These are phyloP conservation scores for Rutpela maculata DNA, from an alignment of 2,888 invertebrate species.

Conservation along the genomic window DNA sequence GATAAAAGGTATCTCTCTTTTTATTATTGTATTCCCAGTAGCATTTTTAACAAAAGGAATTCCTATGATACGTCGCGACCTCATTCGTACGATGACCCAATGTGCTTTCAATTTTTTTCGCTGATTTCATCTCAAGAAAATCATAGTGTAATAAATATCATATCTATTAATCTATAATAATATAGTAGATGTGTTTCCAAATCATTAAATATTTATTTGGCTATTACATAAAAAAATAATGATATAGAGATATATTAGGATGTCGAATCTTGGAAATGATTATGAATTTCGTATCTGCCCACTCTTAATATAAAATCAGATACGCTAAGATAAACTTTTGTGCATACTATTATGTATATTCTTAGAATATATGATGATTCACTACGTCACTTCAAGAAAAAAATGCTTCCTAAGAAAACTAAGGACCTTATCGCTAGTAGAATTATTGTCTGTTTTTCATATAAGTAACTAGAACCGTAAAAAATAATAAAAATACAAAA, in stretches of 20 bases:
- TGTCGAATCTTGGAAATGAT: conserved; percentile 3
- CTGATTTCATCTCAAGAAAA: neutral
- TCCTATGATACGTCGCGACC: conserved; percentile 47
- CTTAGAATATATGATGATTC: no score
- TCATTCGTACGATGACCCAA: conserved; percentile 33
- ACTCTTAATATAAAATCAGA: neutral
- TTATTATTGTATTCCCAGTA: conserved; percentile 62
- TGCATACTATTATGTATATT: no score
- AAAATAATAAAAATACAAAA: no score
- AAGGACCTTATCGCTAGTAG: no score
- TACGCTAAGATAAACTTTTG: neutral
- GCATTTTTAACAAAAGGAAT: conserved; percentile 54
- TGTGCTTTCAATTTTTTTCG: neutral
- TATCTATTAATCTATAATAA: conserved; percentile 21
- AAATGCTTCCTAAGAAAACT: no score
- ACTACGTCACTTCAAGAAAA: no score
- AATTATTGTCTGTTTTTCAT: no score
- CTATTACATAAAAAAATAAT: conserved; percentile 1
- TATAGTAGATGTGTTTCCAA: neutral
- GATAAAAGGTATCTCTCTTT: conserved; percentile 61
- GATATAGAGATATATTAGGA: neutral
- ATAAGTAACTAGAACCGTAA: no score
- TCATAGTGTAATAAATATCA: conserved; percentile 5
- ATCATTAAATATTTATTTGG: neutral
- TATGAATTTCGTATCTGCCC: neutral